Evolutionary conservation across 2,888 invertebrate species (phyloP), one percentile per base, ranked within the genome.

Genomic region (Corbicula japonica): DNA sequence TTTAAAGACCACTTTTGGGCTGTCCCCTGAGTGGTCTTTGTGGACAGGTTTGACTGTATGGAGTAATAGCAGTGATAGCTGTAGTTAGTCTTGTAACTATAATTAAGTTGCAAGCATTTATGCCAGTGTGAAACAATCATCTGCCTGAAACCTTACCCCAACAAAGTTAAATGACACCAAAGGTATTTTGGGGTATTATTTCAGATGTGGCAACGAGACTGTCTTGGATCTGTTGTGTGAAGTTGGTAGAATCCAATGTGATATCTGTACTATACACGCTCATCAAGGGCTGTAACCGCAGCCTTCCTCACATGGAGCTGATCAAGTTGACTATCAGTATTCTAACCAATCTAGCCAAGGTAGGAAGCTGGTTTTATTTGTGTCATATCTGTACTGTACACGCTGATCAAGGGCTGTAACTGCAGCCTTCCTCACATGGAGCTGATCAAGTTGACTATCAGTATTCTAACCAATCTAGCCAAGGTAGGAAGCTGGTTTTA

Each of bases 371-470:
- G n/a, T n/a, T n/a, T n/a, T n/a, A n/a, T n/a, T n/a, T n/a, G n/a
- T n/a, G 92, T 93, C 1, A 87, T 93, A 2, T 71, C 80, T 0
- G 90, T 91, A 6, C 86, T 94, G 28, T 90, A 92, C 76, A 77
- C 83, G 21, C 85, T 94, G 32, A 86, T 94, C 23, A 82, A 84
- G n/a, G 87, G 91, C 48, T 93, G 93, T 83, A 94, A 94, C 87
- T 87, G 94, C 23, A 94, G 93, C 80, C 79, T 93, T 65, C 94
- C 94, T 0, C 93, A 94, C 86, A 93, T 93, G 91, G 93, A 94
- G 75, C 85, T 94, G 70, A 92, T 94, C 71, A 91, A 89, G 54
- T 89, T 90, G 79, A 87, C 91, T 21, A 85, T 93, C 66, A 89
- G 86, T n/a, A n/a, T n/a, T n/a, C n/a, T n/a, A n/a, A n/a, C n/a